Evolutionary conservation across 2,113 vertebrate species (phyloP).

Genomic region (Lichenostomus cassidix): DNA sequence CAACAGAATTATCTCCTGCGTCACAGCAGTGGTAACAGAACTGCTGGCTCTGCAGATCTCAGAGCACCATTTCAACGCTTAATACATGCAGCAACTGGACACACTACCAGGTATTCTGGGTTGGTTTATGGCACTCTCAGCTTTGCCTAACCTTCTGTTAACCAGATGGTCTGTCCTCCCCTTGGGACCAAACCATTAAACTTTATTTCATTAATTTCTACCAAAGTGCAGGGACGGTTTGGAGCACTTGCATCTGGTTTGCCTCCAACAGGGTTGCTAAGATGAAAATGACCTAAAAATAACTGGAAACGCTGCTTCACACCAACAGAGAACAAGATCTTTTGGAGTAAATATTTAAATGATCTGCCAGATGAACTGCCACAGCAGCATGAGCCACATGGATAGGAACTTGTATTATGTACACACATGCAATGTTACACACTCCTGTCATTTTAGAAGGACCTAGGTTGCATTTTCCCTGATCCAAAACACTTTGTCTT

Average conservation of each 20-base stretch:
- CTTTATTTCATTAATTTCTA: conserved; percentile 73
- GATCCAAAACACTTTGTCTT: not conserved
- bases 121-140: conserved; percentile 58
- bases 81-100: conserved; percentile 70
- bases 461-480: not conserved
- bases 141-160: conserved; percentile 74
- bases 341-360: conserved; percentile 75
- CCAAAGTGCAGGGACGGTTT: conserved; percentile 64
- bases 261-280: conserved; percentile 72
- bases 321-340: conserved; percentile 74
- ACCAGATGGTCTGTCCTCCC: conserved; percentile 71
- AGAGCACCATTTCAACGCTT: conserved; percentile 85
- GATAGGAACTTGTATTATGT: conserved; percentile 44
- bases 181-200: conserved; percentile 71
- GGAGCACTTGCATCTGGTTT: conserved; percentile 66
- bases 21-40: conserved; percentile 91
- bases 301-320: conserved; percentile 72
- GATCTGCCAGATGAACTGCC: conserved; percentile 69
- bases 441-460: not conserved
- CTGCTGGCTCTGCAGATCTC: conserved; percentile 83
- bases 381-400: conserved; percentile 50
- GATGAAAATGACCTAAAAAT: conserved; percentile 79
- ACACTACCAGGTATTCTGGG: conserved; percentile 36
- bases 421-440: not conserved
- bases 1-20: conserved; percentile 97